Evolutionary conservation across 2,888 invertebrate genomes (phyloP), one percentile per base, ranked within the genome.

Genomic region (Callyntrura sp.): DNA sequence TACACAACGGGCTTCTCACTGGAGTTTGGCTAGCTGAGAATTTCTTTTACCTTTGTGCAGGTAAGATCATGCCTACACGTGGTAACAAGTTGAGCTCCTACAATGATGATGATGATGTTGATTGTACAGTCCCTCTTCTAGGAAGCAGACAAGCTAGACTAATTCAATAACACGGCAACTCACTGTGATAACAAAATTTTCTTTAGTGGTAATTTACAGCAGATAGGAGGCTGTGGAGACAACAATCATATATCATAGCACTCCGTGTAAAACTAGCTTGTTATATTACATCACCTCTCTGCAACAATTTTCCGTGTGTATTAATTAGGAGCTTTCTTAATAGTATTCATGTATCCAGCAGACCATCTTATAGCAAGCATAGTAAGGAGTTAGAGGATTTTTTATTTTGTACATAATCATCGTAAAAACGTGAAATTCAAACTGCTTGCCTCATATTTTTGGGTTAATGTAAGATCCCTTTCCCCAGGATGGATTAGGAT

Each of bases 311-410:
- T 51, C 28, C 28, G 0, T n/a, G 25, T 28, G 78, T 78, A 78
- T 78, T 78, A 78, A 78, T 78, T 78, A 78, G 78, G 6, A 55
- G 35, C n/a, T 51, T 78, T 55, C 55, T 55, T 55, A 78, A 55
- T 78, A 28, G 11, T 78, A 25, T 55, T 55, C 28, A n/a, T n/a
- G n/a, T n/a, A n/a, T n/a, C 6, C n/a, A n/a, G n/a, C 17, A 35
- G 12, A 25, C n/a, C 65, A n/a, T 0, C 6, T 68, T 35, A 57
- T n/a, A n/a, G n/a, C n/a, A n/a, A n/a, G n/a, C n/a, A n/a, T 68
- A 35, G 0, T 3, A 23, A 25, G 11, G 11, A 57, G 62, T 8
- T 9, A 62, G 17, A 25, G 62, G 25, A 20, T 60, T 20, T 23
- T 2, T 20, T 11, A n/a, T n/a, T n/a, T n/a, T n/a, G n/a, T n/a